Conservation (phyloP, 2,113 vertebrate species). For the Penelope pileata region DNA sequence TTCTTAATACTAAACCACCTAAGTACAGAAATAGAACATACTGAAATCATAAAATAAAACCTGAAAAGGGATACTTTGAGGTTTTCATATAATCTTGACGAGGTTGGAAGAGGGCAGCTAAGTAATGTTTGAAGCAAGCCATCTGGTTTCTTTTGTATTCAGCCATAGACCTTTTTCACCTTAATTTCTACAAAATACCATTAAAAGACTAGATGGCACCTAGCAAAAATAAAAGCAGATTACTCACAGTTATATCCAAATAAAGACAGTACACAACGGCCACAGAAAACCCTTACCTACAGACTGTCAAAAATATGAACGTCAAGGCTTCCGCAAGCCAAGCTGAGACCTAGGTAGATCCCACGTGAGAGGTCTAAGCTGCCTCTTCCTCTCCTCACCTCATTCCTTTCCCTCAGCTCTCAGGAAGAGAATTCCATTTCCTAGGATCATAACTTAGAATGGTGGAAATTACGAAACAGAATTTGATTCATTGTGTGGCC, state of each 20-base stretch:
- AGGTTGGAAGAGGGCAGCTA: not conserved
- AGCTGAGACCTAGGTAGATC: not conserved
- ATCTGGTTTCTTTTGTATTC: not conserved
- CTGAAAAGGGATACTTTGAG: not conserved
- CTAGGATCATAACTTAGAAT: slow-evolving; percentile 21
- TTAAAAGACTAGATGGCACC: not conserved
- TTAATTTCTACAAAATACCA: not conserved
- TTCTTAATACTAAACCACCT: not conserved
- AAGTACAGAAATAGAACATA: not conserved
- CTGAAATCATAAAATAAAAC: not conserved
- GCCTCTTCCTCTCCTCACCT: not conserved
- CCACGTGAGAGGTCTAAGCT: not conserved
- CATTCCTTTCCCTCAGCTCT: slow-evolving; percentile 5
- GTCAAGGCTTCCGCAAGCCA: not conserved
- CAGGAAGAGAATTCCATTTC: not conserved
- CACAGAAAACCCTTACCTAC: not conserved
- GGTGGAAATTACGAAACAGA: slow-evolving; percentile 22
- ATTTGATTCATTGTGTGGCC: slow-evolving; percentile 21
- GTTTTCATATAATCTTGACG: not conserved
- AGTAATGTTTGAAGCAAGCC: not conserved
- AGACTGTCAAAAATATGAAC: not conserved
- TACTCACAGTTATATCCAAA: not conserved
- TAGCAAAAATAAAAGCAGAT: not conserved
- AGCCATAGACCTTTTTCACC: not conserved
- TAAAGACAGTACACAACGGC: not conserved